phyloP scores from a whole-genome alignment of 1,140 invertebrate genomes.

The Drosophila tropicalis region DNA sequence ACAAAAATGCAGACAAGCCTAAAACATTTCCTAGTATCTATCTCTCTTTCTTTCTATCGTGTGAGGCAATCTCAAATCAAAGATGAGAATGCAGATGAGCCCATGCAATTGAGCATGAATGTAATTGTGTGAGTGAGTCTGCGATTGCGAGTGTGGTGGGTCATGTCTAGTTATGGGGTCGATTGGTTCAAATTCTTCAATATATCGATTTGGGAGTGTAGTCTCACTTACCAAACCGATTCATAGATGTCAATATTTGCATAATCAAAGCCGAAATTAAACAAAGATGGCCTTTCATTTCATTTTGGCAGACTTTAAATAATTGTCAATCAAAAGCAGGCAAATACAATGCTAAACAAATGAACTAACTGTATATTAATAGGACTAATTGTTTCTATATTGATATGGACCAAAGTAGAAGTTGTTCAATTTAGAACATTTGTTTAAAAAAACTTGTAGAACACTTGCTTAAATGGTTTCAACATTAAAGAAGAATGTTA shows the following conservation, averaged over 20 bases:
- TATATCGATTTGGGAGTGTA: not conserved
- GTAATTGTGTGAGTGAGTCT: not conserved
- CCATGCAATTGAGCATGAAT: not conserved
- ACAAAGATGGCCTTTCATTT: too few relatives aligned
- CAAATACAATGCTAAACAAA: too few relatives aligned
- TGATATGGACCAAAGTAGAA: too few relatives aligned
- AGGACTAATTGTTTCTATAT: too few relatives aligned
- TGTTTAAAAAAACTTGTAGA: too few relatives aligned
- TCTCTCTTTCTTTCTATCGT: conserved; percentile 35
- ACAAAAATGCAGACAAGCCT: conserved; percentile 63
- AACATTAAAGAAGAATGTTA: too few relatives aligned
- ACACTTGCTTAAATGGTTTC: too few relatives aligned
- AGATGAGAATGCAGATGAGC: conserved; percentile 47
- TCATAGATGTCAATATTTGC: conserved; percentile 12
- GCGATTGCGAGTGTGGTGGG: not conserved
- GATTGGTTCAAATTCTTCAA: conserved; percentile 2
- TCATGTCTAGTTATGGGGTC: conserved; percentile 15
- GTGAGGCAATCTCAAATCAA: conserved; percentile 53
- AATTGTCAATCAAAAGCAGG: too few relatives aligned
- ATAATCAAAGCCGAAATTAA: not conserved
- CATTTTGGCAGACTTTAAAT: too few relatives aligned
- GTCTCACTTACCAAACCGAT: not conserved
- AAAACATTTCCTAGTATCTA: conserved; percentile 47
- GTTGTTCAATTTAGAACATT: too few relatives aligned
- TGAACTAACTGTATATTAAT: too few relatives aligned